A percentile compares a stretch with the other conserved stretches of the same genome.
These are phyloP conservation scores for Odontamblyopus lacepedii DNA, from an alignment of 2,797 vertebrate genomes.

Conservation along the genomic window DNA sequence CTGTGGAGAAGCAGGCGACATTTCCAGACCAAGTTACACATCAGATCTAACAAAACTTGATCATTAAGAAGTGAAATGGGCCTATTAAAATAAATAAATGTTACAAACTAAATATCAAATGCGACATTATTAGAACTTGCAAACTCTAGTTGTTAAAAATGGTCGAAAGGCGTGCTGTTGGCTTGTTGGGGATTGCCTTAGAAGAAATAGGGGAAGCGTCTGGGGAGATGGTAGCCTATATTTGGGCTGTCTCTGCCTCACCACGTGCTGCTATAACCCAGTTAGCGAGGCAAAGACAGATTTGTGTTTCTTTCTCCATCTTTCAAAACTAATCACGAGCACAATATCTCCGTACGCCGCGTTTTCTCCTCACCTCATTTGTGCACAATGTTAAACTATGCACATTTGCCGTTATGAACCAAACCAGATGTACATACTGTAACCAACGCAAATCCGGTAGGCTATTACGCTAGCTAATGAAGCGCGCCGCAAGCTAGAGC, in stretches of 20 bases:
- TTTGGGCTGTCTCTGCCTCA: neutral
- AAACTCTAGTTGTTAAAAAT: neutral
- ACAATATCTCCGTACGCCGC: neutral
- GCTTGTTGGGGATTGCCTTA: neutral
- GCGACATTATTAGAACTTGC: neutral
- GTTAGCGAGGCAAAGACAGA: neutral
- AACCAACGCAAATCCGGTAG: slow-evolving; percentile 13
- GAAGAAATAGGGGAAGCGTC: slow-evolving; percentile 1
- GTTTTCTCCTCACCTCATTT: neutral
- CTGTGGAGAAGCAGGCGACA: too few species aligned
- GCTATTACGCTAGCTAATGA: slow-evolving; percentile 34
- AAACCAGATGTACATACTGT: neutral
- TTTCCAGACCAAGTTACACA: too few species aligned
- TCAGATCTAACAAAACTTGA: too few species aligned
- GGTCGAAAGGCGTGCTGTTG: neutral
- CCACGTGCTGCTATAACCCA: slow-evolving; percentile 1
- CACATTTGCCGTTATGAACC: neutral
- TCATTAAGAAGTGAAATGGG: too few species aligned
- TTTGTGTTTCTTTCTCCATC: neutral
- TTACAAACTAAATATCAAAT: neutral
- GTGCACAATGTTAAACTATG: neutral
- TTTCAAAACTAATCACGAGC: neutral
- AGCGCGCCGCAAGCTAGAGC: slow-evolving; percentile 30
- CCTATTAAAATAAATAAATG: too few species aligned
- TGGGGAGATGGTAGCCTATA: slow-evolving; percentile 1